Evolutionary conservation across 2,113 vertebrate species (phyloP), one percentile per base, ranked within the genome.

Genomic region (Glaucidium brasilianum): DNA sequence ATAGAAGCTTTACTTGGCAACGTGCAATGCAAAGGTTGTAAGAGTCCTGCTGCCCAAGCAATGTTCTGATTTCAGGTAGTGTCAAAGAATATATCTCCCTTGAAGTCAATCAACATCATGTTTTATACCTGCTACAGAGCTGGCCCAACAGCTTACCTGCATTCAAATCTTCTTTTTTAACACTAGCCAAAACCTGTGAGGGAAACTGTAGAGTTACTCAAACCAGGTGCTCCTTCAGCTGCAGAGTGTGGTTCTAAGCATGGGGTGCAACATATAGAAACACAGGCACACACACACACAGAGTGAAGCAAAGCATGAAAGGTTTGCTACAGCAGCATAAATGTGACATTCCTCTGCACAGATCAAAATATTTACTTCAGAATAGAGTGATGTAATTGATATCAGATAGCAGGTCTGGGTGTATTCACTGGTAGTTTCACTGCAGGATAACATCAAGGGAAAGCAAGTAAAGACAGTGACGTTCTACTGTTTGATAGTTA

Each of bases 401-500:
- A 62, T 29, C 69, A 91, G 67, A 90, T 55, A 85, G 58, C 41
- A 85, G 49, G 43, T 29, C 47, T 90, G 89, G 83, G 77, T 95
- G 83, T 90, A 90, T 90, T 79, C 77, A 66, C 45, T 22, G 15
- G 8, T 55, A 83, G 81, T 94, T 95, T 96, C 89, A 77, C 86
- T 90, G 41, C 74, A 88, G 50, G 71, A 95, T 91, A 97, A 93
- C 52, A 93, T 96, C 91, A 95, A 94, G 78, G 22, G 58, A 95
- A 92, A 96, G 58, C 74, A 80, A 85, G 75, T 67, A 50, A 90
- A 90, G 66, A 52, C 91, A 95, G 74, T 63, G 58, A 69, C 13
- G 6, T 90, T 90, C 25, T 96, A 84, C 59, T 39, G 5, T 53
- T 85, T 53, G 22, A 76, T 52, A 43, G 49, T 94, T 95, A 89